phyloP scores from a whole-genome alignment of 2,888 invertebrate species.

The Silvanus unidentatus region DNA sequence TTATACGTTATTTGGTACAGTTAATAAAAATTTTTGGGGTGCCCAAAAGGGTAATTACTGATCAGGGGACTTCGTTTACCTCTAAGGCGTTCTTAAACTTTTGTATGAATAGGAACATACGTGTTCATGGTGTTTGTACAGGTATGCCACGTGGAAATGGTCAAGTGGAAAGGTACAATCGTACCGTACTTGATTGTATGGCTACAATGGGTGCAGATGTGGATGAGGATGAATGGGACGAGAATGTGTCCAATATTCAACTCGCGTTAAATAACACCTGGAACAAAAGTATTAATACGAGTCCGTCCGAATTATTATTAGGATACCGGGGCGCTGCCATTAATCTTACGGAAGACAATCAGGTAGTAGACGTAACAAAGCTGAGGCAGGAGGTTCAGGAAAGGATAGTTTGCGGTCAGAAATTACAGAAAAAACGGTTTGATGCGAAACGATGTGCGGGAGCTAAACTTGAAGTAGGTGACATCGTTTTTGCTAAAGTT shows the following conservation, averaged over 20 bases:
- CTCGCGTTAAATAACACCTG: slow-evolving; percentile 23
- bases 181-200: slow-evolving; percentile 11
- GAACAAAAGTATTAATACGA: slow-evolving; percentile 5
- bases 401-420: not conserved
- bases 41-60: slow-evolving; percentile 7
- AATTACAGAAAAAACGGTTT: not conserved
- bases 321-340: not conserved
- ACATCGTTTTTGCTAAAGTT: not conserved
- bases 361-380: not conserved
- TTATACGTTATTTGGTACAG: slow-evolving; percentile 1
- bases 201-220: slow-evolving; percentile 21
- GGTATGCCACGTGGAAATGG: slow-evolving; percentile 7
- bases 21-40: slow-evolving; percentile 8
- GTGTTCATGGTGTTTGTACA: slow-evolving; percentile 2
- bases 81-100: slow-evolving; percentile 4
- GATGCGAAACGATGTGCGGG: not conserved
- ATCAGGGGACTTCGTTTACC: slow-evolving; percentile 9
- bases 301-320: not conserved
- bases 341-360: not conserved
- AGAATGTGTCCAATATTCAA: slow-evolving; percentile 16
- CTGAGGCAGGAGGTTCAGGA: not conserved
- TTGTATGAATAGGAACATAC: slow-evolving; percentile 6
- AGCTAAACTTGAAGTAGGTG: not conserved
- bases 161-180: slow-evolving; percentile 8
- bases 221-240: slow-evolving; percentile 23